Conservation (phyloP, 2,888 invertebrate genomes). For the Apamea anceps region DNA sequence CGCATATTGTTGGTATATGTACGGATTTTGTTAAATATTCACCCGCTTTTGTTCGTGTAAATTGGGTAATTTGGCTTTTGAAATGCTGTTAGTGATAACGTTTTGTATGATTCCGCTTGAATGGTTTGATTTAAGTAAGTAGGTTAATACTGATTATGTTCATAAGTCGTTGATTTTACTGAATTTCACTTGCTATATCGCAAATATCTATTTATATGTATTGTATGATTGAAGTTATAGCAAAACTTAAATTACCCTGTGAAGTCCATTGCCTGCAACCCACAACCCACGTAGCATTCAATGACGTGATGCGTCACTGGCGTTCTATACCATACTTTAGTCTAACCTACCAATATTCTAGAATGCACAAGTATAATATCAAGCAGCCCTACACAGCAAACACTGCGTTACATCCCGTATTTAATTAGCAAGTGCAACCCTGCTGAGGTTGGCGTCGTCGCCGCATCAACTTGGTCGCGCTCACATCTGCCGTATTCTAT, state of each 20-base stretch:
- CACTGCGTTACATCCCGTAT: slow-evolving; percentile 34
- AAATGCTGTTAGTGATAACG: slow-evolving; percentile 1
- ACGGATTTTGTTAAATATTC: slow-evolving; percentile 45
- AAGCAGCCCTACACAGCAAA: slow-evolving; percentile 16
- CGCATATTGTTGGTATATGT: slow-evolving; percentile 37
- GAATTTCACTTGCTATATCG: not conserved
- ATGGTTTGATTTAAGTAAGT: not conserved
- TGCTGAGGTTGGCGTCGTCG: slow-evolving; percentile 45
- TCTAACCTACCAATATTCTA: not conserved
- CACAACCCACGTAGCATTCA: not conserved
- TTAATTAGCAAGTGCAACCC: slow-evolving; percentile 52
- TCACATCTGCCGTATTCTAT: slow-evolving; percentile 37
- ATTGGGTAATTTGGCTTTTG: slow-evolving; percentile 32
- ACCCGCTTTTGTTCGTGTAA: slow-evolving; percentile 29
- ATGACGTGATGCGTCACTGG: not conserved
- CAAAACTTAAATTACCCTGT: not conserved
- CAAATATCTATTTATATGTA: not conserved
- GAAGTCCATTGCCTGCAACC: not conserved
- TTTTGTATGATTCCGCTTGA: slow-evolving; percentile 2
- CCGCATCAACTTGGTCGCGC: slow-evolving; percentile 51
- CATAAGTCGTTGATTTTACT: not conserved
- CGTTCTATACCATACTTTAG: not conserved
- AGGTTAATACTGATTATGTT: not conserved
- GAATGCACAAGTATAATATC: not conserved
- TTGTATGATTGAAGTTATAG: not conserved